Evolutionary conservation across 1,140 invertebrate species (phyloP).

Genomic region (Procambarus clarkii): DNA sequence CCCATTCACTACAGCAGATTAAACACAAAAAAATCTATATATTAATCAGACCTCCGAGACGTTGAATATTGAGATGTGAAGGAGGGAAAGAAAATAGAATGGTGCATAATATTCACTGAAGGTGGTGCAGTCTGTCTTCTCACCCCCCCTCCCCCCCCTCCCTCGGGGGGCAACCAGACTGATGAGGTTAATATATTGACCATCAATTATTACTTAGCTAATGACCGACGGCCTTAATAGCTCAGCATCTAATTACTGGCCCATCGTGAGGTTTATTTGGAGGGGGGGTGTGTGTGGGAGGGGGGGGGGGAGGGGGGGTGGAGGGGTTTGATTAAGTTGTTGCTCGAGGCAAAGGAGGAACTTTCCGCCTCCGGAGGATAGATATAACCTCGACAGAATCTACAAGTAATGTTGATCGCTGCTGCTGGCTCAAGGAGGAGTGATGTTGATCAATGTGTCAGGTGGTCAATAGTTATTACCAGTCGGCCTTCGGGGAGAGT

Average conservation of each 20-base stretch:
- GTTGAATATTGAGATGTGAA: too few species aligned
- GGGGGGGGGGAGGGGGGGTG: too few species aligned
- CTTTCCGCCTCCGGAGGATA: too few species aligned
- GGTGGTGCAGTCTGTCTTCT: too few species aligned
- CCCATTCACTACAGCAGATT: too few species aligned
- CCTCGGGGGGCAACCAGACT: not conserved
- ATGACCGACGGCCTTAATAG: conserved; percentile 14
- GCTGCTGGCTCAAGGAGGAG: not conserved
- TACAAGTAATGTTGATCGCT: not conserved
- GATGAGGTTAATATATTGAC: conserved; percentile 33
- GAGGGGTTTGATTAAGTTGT: not conserved
- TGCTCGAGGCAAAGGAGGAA: not conserved
- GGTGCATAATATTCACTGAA: too few species aligned
- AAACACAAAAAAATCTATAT: too few species aligned
- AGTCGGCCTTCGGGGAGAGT: not conserved
- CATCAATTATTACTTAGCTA: conserved; percentile 27
- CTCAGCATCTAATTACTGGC: conserved; percentile 33
- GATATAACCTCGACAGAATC: not conserved
- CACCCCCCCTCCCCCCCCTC: too few species aligned
- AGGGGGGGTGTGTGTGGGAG: too few species aligned
- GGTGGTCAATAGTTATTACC: conserved; percentile 34
- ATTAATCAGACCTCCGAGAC: too few species aligned
- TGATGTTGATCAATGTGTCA: not conserved
- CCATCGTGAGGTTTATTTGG: conserved; percentile 2
- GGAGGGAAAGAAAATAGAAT: too few species aligned